Evolutionary conservation across 2,888 invertebrate species (phyloP), one percentile per base, ranked within the genome.

Genomic region (Ferrisia virgata): DNA sequence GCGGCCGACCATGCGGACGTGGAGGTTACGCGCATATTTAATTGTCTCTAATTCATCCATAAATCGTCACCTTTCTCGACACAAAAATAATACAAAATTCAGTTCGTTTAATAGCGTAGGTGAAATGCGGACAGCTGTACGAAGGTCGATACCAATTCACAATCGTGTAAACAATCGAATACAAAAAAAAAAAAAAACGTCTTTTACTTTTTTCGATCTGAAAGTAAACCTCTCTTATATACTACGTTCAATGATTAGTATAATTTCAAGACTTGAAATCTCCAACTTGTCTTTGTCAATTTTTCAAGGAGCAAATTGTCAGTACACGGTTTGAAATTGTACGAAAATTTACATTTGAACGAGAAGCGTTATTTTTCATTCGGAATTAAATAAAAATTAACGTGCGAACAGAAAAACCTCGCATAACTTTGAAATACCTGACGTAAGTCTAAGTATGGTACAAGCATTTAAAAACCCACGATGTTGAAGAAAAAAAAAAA

Each of bases 61-160:
- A 64, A 64, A 64, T 64, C 64, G 64, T 64, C 64, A 64, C 64
- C 64, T 64, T 64, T 64, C 64, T 64, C 64, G 64, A 64, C 64
- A 28, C 1, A 64, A n/a, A 64, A 58, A 58, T 58, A 58, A 64
- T 64, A 64, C 64, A 28, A 64, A 64, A 64, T 64, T 64, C 64
- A 28, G 13, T 28, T 15, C 28, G 9, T 58, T 22, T 58, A 28
- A 64, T 64, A 15, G 64, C 64, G 64, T 64, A 64, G 64, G 64
- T 28, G 64, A 64, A 64, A 64, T 15, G 64, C 5, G 28, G 64
- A 64, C 64, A 64, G 64, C 28, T 64, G 4, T 15, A 28, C 28
- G 64, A 64, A 64, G 64, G 64, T 64, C 64, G 64, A 64, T 64
- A 28, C 28, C 64, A 31, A 64, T 64, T 64, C 64, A 15, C 64